phyloP scores from a whole-genome alignment of 2,888 invertebrate species.

The Chrysodeixis includens region DNA sequence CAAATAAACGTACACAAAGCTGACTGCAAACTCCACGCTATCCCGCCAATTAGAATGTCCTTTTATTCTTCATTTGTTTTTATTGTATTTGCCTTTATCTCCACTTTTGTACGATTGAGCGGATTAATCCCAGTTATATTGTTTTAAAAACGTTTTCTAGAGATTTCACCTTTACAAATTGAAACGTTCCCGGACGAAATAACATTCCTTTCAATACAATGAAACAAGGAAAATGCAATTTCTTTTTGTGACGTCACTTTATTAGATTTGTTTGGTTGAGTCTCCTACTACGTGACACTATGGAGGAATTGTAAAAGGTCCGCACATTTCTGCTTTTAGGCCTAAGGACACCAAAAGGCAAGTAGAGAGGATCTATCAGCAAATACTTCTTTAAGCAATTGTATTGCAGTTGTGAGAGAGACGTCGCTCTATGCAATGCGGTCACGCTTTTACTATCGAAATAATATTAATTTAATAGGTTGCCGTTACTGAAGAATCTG shows the following conservation, averaged over 20 bases:
- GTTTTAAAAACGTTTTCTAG: constrained; percentile 15
- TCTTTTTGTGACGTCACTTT: constrained; percentile 56
- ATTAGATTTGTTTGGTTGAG: constrained; percentile 61
- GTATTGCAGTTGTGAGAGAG: no score
- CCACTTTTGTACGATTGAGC: constrained; percentile 1
- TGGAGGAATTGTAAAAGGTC: constrained; percentile 12
- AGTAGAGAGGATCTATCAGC: no score
- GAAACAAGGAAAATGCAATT: constrained; percentile 55
- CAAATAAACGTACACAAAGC: background rate
- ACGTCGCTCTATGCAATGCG: no score
- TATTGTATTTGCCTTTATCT: background rate
- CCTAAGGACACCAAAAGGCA: no score
- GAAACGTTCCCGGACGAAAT: constrained; percentile 49
- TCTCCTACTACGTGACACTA: constrained; percentile 19
- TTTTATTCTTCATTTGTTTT: background rate
- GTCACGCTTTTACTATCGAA: no score
- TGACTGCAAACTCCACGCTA: background rate
- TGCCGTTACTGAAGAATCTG: no score
- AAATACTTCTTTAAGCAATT: no score
- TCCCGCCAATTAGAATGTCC: background rate
- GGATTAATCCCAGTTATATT: constrained; percentile 14
- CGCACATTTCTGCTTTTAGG: no score
- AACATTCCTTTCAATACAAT: constrained; percentile 53
- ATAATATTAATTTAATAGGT: no score
- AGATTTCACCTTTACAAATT: constrained; percentile 48